Conservation (phyloP, 2,113 vertebrate species). For the Sigmodon hispidus region DNA sequence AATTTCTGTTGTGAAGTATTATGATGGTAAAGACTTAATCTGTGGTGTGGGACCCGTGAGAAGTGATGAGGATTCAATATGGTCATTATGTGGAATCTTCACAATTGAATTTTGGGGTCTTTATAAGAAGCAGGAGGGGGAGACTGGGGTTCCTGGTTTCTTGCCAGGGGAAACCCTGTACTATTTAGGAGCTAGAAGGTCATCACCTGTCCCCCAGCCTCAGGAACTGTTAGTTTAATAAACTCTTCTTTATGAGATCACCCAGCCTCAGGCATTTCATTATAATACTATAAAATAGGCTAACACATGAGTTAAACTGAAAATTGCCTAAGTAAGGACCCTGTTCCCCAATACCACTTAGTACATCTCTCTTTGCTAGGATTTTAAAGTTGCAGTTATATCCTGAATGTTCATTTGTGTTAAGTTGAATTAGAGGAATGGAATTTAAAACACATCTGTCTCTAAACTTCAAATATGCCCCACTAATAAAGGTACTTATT, state of each 20-base stretch:
- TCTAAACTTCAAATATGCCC: neutral
- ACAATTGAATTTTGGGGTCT: neutral
- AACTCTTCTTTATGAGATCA: neutral
- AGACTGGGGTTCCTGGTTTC: neutral
- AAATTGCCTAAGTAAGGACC: slow-evolving; percentile 43
- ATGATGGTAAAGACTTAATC: neutral
- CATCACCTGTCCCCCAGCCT: neutral
- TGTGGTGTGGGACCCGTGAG: neutral
- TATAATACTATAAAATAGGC: neutral
- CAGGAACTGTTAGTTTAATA: neutral
- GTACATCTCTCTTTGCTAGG: neutral
- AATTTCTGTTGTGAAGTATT: neutral
- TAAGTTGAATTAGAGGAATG: neutral
- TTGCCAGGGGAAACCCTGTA: neutral
- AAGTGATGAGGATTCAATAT: neutral
- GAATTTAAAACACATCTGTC: neutral
- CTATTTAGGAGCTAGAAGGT: too few species aligned
- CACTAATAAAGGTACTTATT: neutral
- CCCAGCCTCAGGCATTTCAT: neutral
- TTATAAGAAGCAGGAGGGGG: neutral
- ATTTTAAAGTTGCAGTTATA: slow-evolving; percentile 5
- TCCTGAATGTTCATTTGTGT: neutral
- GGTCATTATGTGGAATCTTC: neutral
- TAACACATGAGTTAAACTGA: neutral
- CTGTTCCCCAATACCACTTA: neutral